Evolutionary conservation across 1,140 invertebrate species (phyloP).

Genomic region (Pseudomyrmex cubaensis): DNA sequence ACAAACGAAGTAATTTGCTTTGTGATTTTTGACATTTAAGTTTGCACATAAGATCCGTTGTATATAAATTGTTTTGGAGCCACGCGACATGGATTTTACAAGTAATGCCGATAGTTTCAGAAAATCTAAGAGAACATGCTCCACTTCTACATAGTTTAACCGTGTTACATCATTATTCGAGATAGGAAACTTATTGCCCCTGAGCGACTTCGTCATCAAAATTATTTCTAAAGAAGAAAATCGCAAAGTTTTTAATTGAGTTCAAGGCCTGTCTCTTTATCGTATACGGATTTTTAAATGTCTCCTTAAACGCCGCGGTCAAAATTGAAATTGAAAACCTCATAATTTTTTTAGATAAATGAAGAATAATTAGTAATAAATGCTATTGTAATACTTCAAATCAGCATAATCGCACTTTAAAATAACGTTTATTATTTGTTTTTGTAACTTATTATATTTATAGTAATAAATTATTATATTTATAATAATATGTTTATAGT

Average conservation of each 20-base stretch:
- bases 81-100: too few species aligned
- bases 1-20: neutral
- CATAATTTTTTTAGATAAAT: too few species aligned
- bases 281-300: too few species aligned
- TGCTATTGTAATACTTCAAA: too few species aligned
- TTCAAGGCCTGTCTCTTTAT: neutral
- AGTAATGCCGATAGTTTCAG: neutral
- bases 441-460: too few species aligned
- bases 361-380: too few species aligned
- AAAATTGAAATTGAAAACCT: too few species aligned
- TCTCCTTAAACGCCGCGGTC: too few species aligned
- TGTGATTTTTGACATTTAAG: neutral
- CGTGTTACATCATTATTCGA: slow-evolving; percentile 7
- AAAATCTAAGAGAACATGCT: slow-evolving; percentile 8
- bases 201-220: slow-evolving; percentile 13
- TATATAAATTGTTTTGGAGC: neutral
- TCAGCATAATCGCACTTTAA: too few species aligned
- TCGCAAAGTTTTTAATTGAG: slow-evolving; percentile 17
- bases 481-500: too few species aligned
- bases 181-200: slow-evolving; percentile 33
- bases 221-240: slow-evolving; percentile 21
- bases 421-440: too few species aligned
- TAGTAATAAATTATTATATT: too few species aligned
- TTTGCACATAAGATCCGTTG: neutral
- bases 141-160: slow-evolving; percentile 1